phyloP scores from a whole-genome alignment of 2,888 invertebrate species.

The Cephus rjabovi region DNA sequence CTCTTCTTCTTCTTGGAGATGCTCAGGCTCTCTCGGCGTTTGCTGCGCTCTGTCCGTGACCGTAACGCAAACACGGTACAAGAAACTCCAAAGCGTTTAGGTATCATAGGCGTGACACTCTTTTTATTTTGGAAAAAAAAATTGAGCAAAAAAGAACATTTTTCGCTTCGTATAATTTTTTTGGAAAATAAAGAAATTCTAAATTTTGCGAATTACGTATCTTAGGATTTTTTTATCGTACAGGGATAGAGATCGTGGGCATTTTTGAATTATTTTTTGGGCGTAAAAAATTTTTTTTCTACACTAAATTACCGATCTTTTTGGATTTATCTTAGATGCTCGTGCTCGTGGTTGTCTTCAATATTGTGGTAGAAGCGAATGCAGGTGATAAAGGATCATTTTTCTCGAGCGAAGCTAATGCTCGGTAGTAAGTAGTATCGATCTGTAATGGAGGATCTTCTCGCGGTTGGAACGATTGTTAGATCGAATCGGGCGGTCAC shows the following conservation, averaged over 20 bases:
- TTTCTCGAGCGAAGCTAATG: background rate
- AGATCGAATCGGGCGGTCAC: conserved; percentile 15
- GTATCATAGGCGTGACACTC: background rate
- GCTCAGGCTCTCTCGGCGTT: background rate
- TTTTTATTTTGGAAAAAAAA: background rate
- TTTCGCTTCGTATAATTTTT: background rate
- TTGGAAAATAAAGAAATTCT: background rate
- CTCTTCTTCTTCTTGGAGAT: background rate
- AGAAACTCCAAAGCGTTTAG: background rate
- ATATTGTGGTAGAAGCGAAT: background rate
- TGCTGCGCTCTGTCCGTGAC: background rate
- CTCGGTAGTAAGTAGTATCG: background rate
- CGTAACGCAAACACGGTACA: background rate
- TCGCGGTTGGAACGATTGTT: background rate
- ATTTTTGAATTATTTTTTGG: background rate
- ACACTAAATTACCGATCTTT: background rate
- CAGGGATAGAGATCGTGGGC: background rate
- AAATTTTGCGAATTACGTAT: background rate
- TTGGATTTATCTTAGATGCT: background rate
- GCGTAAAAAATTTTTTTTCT: background rate
- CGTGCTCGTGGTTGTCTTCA: background rate
- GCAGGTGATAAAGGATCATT: background rate
- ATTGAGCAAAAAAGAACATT: background rate
- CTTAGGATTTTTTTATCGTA: background rate
- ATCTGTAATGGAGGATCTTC: background rate